Evolutionary conservation across 2,113 vertebrate species (phyloP).

Genomic region (Menura novaehollandiae): DNA sequence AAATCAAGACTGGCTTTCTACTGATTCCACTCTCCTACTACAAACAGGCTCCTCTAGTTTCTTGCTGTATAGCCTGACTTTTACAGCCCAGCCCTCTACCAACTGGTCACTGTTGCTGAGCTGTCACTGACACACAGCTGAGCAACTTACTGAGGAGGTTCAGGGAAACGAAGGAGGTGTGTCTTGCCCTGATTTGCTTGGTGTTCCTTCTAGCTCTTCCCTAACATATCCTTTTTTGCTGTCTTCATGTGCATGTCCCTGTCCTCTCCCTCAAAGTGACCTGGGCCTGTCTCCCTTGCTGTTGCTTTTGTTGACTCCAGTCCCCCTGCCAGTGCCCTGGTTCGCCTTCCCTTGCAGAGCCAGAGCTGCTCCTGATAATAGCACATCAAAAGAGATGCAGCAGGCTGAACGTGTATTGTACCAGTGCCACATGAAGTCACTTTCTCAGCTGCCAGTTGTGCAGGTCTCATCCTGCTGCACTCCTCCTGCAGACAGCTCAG

Average conservation of each 20-base stretch:
- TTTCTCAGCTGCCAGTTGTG: not conserved
- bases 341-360: not conserved
- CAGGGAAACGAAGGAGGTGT: not conserved
- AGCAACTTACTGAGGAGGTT: not conserved
- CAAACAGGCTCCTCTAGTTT: not conserved
- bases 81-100: not conserved
- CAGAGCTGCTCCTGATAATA: not conserved
- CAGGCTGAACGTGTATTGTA: not conserved
- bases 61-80: not conserved
- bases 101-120: not conserved
- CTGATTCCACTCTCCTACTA: not conserved
- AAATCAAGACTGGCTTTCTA: not conserved
- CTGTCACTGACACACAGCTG: not conserved
- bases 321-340: not conserved
- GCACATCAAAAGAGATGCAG: not conserved
- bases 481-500: not conserved
- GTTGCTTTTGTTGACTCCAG: not conserved
- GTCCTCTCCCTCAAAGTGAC: not conserved
- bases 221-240: not conserved
- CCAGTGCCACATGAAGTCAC: not conserved
- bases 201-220: not conserved
- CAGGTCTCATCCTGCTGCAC: rapidly evolving
- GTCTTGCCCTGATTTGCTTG: not conserved
- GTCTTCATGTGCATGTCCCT: not conserved
- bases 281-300: not conserved